Evolutionary conservation across 2,113 vertebrate genomes (phyloP).

Genomic region (Octodon degus): DNA sequence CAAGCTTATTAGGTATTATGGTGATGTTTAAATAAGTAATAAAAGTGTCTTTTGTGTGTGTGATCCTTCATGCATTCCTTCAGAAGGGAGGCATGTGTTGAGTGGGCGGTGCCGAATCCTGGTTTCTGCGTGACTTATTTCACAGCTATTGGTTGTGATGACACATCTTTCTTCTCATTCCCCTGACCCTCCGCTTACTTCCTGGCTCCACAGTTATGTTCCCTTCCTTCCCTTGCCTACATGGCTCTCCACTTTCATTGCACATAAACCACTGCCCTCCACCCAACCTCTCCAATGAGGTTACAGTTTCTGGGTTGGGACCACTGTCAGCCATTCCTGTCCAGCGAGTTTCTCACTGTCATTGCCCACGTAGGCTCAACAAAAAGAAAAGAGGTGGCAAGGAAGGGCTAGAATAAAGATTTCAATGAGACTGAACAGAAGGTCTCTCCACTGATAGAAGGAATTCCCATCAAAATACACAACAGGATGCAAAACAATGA

Average conservation of each 20-base stretch:
- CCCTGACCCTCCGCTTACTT: background rate
- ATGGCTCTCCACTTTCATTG: background rate
- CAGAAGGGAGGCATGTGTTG: background rate
- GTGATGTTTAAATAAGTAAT: background rate
- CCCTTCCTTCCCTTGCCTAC: no score
- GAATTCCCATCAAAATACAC: background rate
- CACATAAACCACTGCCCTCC: accelerated
- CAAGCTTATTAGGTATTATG: no score
- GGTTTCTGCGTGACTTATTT: background rate
- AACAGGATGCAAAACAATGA: background rate
- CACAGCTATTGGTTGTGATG: no score
- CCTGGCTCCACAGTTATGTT: background rate
- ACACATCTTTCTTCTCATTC: no score
- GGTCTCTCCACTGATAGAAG: background rate
- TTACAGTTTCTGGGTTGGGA: background rate
- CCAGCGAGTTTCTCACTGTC: background rate
- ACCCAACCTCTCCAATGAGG: no score
- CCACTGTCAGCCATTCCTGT: background rate
- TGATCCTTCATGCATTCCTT: background rate
- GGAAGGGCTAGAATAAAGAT: background rate
- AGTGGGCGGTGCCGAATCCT: background rate
- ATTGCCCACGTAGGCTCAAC: background rate
- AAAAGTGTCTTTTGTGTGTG: background rate
- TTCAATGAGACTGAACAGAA: background rate
- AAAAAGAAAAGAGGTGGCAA: no score